These are phyloP conservation scores for Tinea semifulvella DNA, from an alignment of 2,888 invertebrate species.

Conservation along the genomic window DNA sequence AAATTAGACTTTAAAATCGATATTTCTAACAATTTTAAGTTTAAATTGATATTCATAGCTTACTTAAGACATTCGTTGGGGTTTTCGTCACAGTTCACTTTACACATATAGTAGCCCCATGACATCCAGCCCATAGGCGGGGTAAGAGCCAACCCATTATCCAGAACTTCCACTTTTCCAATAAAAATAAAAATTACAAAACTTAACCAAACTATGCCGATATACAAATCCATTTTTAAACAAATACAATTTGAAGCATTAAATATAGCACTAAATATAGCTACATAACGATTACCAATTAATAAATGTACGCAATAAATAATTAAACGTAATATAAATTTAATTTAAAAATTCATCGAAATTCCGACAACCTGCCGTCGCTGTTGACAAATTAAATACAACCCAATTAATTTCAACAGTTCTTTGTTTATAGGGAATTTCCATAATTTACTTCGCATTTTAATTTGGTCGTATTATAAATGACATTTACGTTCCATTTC, in stretches of 20 bases:
- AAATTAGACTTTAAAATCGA: too few relatives aligned
- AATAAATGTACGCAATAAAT: too few relatives aligned
- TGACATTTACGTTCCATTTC: slow-evolving; percentile 24
- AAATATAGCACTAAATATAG: too few relatives aligned
- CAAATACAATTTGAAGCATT: background rate
- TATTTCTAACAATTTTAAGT: too few relatives aligned
- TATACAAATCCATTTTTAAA: background rate
- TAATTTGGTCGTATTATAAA: slow-evolving; percentile 14
- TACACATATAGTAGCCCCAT: slow-evolving; percentile 75
- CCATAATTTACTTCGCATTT: background rate
- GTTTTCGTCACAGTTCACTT: slow-evolving; percentile 64
- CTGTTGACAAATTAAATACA: slow-evolving; percentile 10
- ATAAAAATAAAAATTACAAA: slow-evolving; percentile 2
- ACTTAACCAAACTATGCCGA: background rate
- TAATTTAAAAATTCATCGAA: slow-evolving; percentile 3
- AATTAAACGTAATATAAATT: background rate
- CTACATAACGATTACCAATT: too few relatives aligned
- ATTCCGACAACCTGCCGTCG: background rate
- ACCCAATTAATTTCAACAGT: slow-evolving; percentile 15
- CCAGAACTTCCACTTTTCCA: slow-evolving; percentile 28
- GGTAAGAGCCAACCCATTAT: slow-evolving; percentile 71
- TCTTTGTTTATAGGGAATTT: background rate
- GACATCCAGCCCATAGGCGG: slow-evolving; percentile 82
- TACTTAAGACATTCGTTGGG: slow-evolving; percentile 72
- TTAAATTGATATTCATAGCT: too few relatives aligned